Percentiles rank a stretch among this genome's conserved stretches.
Evolutionary conservation across 2,797 vertebrate species (phyloP).

Genomic region (Chlorospingus flavigularis): DNA sequence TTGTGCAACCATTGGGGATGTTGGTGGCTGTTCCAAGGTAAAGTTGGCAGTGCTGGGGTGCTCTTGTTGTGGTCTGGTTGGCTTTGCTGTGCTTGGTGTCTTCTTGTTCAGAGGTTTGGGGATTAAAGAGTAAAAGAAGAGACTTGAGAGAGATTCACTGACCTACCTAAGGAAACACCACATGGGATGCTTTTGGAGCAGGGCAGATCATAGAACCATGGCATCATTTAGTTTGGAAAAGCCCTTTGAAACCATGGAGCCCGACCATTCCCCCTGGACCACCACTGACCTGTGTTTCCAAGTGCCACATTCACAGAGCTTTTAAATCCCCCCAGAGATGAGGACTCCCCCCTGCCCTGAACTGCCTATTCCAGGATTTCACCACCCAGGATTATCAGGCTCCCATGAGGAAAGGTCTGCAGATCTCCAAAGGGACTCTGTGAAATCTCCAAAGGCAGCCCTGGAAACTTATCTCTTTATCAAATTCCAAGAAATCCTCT

Average conservation of each 20-base stretch:
- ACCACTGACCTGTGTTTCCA: background rate
- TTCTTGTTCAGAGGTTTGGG: background rate
- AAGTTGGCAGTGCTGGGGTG: background rate
- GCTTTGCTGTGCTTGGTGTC: background rate
- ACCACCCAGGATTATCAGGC: background rate
- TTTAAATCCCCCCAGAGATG: background rate
- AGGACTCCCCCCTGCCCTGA: background rate
- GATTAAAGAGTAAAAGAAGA: background rate
- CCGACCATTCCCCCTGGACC: too few relatives aligned
- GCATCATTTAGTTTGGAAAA: background rate
- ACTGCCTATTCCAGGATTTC: background rate
- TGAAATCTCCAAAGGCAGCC: background rate
- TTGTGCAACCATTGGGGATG: rapidly evolving
- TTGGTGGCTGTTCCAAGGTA: background rate
- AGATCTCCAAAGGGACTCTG: background rate
- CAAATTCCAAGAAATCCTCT: background rate
- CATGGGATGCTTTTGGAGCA: rapidly evolving
- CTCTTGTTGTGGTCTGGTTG: rapidly evolving
- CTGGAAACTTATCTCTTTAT: background rate
- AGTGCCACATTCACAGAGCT: background rate
- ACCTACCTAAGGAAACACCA: background rate
- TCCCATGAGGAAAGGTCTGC: background rate
- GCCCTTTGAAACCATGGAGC: background rate
- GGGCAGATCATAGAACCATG: background rate
- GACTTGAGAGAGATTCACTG: rapidly evolving